Conservation (phyloP, 2,113 vertebrate species). For the Entomyzon cyanotis region DNA sequence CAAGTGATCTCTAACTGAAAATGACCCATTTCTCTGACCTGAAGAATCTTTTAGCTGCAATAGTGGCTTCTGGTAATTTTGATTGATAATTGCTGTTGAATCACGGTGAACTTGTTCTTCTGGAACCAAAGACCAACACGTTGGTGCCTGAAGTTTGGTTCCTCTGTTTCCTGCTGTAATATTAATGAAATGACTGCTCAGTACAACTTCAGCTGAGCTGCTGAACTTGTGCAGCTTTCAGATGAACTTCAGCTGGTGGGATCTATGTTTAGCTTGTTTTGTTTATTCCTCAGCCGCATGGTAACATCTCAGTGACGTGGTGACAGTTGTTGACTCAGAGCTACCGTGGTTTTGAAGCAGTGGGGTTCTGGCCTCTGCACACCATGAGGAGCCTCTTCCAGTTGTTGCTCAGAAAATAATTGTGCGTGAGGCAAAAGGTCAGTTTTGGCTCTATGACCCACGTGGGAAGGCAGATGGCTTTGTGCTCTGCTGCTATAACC, state of each 20-base stretch:
- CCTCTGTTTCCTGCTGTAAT: constrained; percentile 41
- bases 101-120: constrained; percentile 54
- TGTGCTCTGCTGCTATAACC: not conserved
- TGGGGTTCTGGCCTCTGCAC: not conserved
- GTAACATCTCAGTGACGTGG: not conserved
- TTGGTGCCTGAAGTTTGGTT: constrained; percentile 75
- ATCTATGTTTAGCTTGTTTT: not conserved
- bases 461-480: not conserved
- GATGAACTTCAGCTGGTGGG: constrained; percentile 13
- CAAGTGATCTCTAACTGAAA: constrained; percentile 44
- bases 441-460: not conserved
- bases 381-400: not conserved
- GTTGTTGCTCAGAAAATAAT: constrained; percentile 12
- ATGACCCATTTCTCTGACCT: constrained; percentile 61
- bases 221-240: not conserved
- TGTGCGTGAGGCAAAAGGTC: constrained; percentile 20
- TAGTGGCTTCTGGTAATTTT: constrained; percentile 51
- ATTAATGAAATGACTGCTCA: not conserved
- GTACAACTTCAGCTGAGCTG: not conserved
- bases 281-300: not conserved
- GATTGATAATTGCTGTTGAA: constrained; percentile 52
- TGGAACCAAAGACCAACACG: constrained; percentile 72
- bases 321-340: constrained; percentile 21
- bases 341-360: constrained; percentile 1
- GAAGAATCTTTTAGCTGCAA: constrained; percentile 11